Evolutionary conservation across 2,888 invertebrate genomes (phyloP).

Genomic region (Metalampra italica): DNA sequence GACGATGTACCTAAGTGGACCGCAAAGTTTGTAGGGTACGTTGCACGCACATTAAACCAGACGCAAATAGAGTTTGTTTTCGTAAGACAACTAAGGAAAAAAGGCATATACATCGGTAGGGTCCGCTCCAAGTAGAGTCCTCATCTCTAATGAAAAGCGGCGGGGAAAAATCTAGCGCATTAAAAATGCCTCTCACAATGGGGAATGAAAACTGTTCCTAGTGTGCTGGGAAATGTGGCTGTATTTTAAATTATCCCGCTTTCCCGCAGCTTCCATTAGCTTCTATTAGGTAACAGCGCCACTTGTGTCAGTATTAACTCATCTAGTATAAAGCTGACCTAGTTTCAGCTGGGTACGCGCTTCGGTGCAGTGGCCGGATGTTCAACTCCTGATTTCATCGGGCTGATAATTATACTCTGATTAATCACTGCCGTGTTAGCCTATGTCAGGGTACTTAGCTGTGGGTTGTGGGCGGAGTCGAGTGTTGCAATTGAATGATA

Average conservation of each 20-base stretch:
- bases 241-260: background rate
- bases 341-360: background rate
- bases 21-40: too few relatives aligned
- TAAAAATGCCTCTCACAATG: too few relatives aligned
- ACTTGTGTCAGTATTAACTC: background rate
- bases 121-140: too few relatives aligned
- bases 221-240: too few relatives aligned
- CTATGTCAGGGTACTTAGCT: background rate
- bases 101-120: too few relatives aligned
- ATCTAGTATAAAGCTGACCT: constrained; percentile 5
- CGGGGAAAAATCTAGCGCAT: too few relatives aligned
- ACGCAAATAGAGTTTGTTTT: too few relatives aligned
- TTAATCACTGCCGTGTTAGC: background rate
- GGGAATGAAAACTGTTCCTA: too few relatives aligned
- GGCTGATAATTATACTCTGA: background rate
- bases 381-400: background rate
- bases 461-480: background rate
- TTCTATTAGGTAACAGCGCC: background rate
- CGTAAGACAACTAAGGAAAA: too few relatives aligned
- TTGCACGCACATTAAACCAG: too few relatives aligned
- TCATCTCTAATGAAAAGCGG: too few relatives aligned
- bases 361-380: background rate
- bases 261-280: background rate
- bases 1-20: too few relatives aligned
- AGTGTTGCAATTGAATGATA: background rate